Percentiles rank a stretch among this genome's conserved stretches.
phyloP scores from a whole-genome alignment of 1,140 invertebrate species.

The Macrobrachium nipponense region DNA sequence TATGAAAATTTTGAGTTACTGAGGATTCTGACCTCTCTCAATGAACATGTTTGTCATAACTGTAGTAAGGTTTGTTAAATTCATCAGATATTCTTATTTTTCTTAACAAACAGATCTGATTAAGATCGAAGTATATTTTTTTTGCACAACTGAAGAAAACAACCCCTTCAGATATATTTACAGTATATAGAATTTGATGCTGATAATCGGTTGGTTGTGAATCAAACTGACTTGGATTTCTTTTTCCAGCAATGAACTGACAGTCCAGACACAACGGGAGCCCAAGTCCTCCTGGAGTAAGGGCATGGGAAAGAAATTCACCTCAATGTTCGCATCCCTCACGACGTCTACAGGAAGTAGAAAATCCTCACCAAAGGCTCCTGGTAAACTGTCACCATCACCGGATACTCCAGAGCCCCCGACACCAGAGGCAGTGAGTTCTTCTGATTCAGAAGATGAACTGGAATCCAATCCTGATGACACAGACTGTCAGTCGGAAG shows the following conservation, averaged over 20 bases:
- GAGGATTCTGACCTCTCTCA: no score
- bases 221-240: background rate
- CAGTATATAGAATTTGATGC: background rate
- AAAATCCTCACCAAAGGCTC: background rate
- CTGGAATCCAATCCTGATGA: constrained; percentile 15
- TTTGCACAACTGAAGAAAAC: no score
- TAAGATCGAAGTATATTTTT: no score
- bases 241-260: constrained; percentile 29
- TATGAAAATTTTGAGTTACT: no score
- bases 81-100: no score
- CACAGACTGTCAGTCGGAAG: constrained; percentile 40
- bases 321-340: constrained; percentile 15
- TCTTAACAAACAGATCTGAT: no score
- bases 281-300: constrained; percentile 35
- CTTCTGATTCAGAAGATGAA: constrained; percentile 35
- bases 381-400: no score
- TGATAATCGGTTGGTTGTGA: background rate
- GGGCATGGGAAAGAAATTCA: constrained; percentile 40
- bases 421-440: no score
- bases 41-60: no score
- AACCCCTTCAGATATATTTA: background rate
- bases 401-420: no score
- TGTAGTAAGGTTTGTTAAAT: no score
- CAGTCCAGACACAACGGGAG: background rate
- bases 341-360: background rate